These are phyloP conservation scores for Bettongia penicillata DNA, from an alignment of 2,113 vertebrate genomes.

Conservation along the genomic window DNA sequence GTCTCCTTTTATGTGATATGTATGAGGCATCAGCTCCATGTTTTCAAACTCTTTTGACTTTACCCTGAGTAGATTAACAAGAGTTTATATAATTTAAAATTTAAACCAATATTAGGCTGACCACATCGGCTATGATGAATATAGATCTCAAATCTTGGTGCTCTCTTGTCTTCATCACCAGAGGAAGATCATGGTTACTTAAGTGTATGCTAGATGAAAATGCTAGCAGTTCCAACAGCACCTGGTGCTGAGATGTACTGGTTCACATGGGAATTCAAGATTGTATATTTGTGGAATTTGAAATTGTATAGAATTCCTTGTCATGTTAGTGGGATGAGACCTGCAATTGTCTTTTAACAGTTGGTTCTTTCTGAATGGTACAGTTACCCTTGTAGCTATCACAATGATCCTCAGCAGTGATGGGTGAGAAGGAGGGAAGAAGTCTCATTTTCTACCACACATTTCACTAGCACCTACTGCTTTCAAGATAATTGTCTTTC, in stretches of 20 bases:
- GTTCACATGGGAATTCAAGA: slow-evolving; percentile 21
- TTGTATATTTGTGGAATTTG: neutral
- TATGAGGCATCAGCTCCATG: neutral
- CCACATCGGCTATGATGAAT: neutral
- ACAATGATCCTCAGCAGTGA: neutral
- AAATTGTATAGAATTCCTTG: slow-evolving; percentile 39
- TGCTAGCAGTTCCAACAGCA: slow-evolving; percentile 5
- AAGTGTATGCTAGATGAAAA: neutral
- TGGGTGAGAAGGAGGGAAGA: neutral
- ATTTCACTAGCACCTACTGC: neutral
- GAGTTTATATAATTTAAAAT: neutral
- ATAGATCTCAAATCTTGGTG: neutral
- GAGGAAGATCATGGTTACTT: neutral
- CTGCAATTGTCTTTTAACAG: neutral
- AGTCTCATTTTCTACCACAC: neutral
- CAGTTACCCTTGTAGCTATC: neutral
- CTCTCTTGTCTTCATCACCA: slow-evolving; percentile 27
- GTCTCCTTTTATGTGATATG: neutral
- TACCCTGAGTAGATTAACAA: neutral
- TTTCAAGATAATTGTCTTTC: neutral
- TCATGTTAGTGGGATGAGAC: neutral
- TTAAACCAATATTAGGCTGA: neutral
- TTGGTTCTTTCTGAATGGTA: neutral
- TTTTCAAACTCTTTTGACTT: slow-evolving; percentile 10
- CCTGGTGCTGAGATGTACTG: neutral